These are phyloP conservation scores for Acyrthosiphon pisum DNA, from an alignment of 1,140 invertebrate genomes.

Conservation along the genomic window DNA sequence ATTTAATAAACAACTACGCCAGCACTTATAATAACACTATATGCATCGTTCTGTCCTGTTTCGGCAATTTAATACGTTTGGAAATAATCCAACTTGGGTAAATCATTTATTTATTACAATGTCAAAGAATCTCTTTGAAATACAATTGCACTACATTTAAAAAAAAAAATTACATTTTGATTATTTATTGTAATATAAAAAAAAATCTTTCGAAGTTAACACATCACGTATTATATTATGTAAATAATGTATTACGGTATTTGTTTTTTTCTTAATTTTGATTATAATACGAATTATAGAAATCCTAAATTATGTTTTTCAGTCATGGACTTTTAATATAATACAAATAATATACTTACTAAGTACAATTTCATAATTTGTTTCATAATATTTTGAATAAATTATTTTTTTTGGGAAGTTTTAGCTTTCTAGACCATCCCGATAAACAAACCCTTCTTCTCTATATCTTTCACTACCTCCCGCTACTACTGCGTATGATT, in stretches of 20 bases:
- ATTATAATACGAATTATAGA: not conserved
- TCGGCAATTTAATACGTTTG: not conserved
- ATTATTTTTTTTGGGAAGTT: not conserved
- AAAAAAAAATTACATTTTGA: not conserved
- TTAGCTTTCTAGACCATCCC: not conserved
- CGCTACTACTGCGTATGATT: not conserved
- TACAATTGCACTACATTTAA: not conserved
- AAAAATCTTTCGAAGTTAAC: not conserved
- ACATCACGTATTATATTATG: not conserved
- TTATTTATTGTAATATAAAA: not conserved
- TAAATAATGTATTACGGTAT: no score
- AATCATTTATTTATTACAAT: conserved; percentile 7
- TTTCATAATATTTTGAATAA: not conserved
- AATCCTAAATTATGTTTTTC: not conserved
- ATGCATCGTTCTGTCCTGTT: not conserved
- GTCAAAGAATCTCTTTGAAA: not conserved
- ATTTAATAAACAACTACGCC: not conserved
- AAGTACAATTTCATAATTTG: not conserved
- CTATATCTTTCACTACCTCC: not conserved
- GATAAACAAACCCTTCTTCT: not conserved
- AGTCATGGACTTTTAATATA: not conserved
- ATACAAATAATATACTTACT: not conserved
- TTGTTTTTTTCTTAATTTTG: not conserved
- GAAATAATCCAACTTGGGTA: conserved; percentile 19
- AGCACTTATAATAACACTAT: not conserved